Evolutionary conservation across 2,797 vertebrate species (phyloP), one percentile per base, ranked within the genome.

Genomic region (Halcyon badia): DNA sequence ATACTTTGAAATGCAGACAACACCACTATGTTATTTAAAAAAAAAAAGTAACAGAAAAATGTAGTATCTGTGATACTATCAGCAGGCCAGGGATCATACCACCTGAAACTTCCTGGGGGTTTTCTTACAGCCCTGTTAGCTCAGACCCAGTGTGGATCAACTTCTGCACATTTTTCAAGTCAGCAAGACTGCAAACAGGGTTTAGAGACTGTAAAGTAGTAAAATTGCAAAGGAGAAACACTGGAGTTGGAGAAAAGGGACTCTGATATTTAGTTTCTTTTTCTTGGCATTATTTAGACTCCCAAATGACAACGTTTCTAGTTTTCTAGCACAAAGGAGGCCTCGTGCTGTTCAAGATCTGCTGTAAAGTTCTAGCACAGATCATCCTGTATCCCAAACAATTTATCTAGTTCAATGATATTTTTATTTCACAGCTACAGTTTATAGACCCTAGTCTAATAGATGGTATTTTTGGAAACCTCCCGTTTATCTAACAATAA

Each of bases 231-330:
- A 86, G 81, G 83, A 87, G 31, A 87, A 90, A 94, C 89, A 69
- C 61, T 84, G 72, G 64, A 42, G 39, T 60, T 94, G 89, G 81
- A 91, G 86, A 61, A 49, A 61, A 64, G 79, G 84, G 91, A 94
- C 60, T 89, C 69, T 58, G 80, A 80, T 96, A 90, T 94, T 96
- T 93, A 76, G 94, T 97, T 97, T 97, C 95, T 97, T 96, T 97
- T 96, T 95, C 94, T 97, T 98, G 94, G 95, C 96, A 44, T 96
- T 96, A 80, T 97, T 95, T 97, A 85, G 72, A 41, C 79, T 96
- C 87, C 92, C 92, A 96, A 96, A 96, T 92, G 92, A 96, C 92
- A 90, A 58, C 8, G n/a, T 95, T 97, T 88, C 78, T 90, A 60
- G 69, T 91, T 97, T 96, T 94, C 73, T 83, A 94, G 90, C 96